Percentiles rank a stretch among this genome's conserved stretches.
Evolutionary conservation across 35 echinoderm and acorn worm genomes (phyloP).

Genomic region (Lytechinus variegatus): DNA sequence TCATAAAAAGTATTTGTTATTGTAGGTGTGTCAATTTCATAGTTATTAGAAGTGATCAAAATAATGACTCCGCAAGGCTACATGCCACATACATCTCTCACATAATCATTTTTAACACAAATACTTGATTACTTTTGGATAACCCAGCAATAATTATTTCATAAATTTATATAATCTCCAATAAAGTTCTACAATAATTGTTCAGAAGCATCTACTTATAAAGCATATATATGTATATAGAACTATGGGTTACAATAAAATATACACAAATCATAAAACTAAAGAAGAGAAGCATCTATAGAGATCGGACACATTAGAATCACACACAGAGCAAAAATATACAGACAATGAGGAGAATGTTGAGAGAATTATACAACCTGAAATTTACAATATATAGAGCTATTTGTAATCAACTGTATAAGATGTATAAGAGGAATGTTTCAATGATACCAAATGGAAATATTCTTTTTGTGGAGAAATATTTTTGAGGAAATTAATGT

Average conservation of each 20-base stretch:
- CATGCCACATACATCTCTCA: too few species aligned
- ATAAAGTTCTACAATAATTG: neutral
- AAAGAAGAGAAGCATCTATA: neutral
- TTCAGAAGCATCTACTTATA: neutral
- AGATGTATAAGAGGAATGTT: neutral
- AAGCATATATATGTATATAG: neutral
- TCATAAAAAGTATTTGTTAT: too few species aligned
- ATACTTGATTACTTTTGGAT: neutral
- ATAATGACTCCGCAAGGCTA: too few species aligned
- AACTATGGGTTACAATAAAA: neutral
- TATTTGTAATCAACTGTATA: neutral
- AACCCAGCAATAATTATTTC: neutral
- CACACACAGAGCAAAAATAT: neutral
- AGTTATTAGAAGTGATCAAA: too few species aligned
- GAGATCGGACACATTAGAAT: neutral
- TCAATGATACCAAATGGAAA: neutral
- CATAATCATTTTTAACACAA: too few species aligned
- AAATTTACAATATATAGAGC: neutral
- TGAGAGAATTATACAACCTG: neutral
- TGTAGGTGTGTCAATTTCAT: too few species aligned
- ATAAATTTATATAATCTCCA: neutral
- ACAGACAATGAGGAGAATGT: slow-evolving; percentile 3
- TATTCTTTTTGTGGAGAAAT: neutral
- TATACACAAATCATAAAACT: slow-evolving; percentile 1
- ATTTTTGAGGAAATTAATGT: neutral